phyloP scores from a whole-genome alignment of 2,113 vertebrate species.

The Coreoperca whiteheadi region DNA sequence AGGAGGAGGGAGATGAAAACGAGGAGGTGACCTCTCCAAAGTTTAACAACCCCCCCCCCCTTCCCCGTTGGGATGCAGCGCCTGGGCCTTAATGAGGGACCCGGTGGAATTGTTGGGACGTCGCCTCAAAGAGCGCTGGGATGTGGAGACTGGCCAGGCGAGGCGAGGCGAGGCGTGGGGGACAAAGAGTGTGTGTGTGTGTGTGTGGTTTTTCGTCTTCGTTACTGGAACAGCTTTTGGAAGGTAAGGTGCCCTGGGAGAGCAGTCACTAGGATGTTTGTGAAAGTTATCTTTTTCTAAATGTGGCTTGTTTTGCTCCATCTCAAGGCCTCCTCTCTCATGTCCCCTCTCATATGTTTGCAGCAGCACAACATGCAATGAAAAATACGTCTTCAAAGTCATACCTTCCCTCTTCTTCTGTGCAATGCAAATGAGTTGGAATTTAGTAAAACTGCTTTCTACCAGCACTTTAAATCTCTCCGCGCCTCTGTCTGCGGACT shows the following conservation, averaged over 20 bases:
- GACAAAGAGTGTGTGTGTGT: constrained; percentile 29
- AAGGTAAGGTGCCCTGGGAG: constrained; percentile 47
- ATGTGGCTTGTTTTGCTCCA: constrained; percentile 45
- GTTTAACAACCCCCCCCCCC: constrained; percentile 76
- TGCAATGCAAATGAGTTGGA: not conserved
- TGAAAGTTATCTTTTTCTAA: constrained; percentile 37
- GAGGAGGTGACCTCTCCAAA: constrained; percentile 84
- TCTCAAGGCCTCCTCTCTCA: constrained; percentile 9
- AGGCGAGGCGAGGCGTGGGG: constrained; percentile 48
- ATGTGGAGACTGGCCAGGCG: constrained; percentile 72
- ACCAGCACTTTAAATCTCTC: not conserved
- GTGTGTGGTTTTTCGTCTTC: constrained; percentile 59
- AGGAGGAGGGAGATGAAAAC: constrained; percentile 54
- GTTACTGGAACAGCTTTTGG: constrained; percentile 51
- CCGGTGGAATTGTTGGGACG: constrained; percentile 79
- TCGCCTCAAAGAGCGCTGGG: constrained; percentile 74
- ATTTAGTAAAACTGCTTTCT: not conserved
- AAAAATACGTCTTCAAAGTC: not conserved
- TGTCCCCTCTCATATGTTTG: not conserved
- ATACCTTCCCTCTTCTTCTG: not conserved
- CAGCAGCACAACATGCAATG: not conserved
- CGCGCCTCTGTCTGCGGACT: not conserved
- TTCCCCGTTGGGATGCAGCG: constrained; percentile 70
- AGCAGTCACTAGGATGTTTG: constrained; percentile 40
- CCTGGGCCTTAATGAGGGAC: constrained; percentile 83